Percentiles rank a stretch among this genome's conserved stretches.
Conservation (phyloP, 2,888 invertebrate species). For the Anthrax anthrax region DNA sequence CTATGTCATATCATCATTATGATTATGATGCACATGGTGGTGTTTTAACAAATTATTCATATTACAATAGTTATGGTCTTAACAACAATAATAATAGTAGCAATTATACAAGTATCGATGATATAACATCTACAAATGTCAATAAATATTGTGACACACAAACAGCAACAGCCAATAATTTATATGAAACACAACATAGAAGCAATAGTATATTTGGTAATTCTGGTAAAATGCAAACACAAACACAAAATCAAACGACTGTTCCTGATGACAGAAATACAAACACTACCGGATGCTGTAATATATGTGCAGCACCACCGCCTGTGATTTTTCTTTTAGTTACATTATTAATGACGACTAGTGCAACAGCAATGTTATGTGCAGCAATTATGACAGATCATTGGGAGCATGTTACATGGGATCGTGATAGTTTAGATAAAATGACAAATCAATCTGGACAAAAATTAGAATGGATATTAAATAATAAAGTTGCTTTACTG, state of each 20-base stretch:
- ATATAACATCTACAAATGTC: constrained; percentile 6
- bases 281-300: constrained; percentile 22
- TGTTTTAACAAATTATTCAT: neutral
- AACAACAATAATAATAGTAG: constrained; percentile 13
- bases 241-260: constrained; percentile 23
- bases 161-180: constrained; percentile 8
- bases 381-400: constrained; percentile 80
- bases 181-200: constrained; percentile 16
- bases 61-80: neutral
- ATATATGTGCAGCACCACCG: constrained; percentile 30
- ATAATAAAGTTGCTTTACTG: constrained; percentile 57
- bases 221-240: constrained; percentile 20
- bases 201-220: constrained; percentile 30
- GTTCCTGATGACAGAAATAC: constrained; percentile 24
- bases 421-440: constrained; percentile 39
- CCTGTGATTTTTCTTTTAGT: constrained; percentile 32
- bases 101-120: constrained; percentile 13
- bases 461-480: constrained; percentile 56
- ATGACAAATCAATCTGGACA: constrained; percentile 37
- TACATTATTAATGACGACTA: constrained; percentile 52
- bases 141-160: constrained; percentile 2
- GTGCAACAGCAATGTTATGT: constrained; percentile 67
- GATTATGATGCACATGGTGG: constrained; percentile 32
- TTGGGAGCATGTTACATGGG: constrained; percentile 81
- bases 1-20: constrained; percentile 22